These are phyloP conservation scores for Calliphora vicina DNA, from an alignment of 1,140 invertebrate species.

Conservation along the genomic window DNA sequence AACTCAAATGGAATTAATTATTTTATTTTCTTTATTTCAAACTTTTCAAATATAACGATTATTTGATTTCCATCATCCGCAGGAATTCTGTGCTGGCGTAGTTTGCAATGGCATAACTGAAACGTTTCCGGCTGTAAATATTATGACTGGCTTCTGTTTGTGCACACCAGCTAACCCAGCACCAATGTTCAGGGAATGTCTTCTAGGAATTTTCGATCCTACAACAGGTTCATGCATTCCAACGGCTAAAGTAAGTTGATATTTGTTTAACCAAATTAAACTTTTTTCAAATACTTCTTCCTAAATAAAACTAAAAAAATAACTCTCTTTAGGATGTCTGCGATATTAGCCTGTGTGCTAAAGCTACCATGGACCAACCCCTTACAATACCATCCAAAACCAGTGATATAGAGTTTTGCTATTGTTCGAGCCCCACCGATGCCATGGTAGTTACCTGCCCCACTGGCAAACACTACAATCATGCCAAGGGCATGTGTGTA, in stretches of 20 bases:
- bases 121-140: slow-evolving; percentile 43
- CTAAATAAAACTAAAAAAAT: no score
- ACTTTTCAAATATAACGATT: no score
- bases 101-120: no score
- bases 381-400: slow-evolving; percentile 21
- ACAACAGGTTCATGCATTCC: background rate
- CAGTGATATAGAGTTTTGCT: slow-evolving; percentile 26
- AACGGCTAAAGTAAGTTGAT: background rate
- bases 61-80: no score
- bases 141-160: slow-evolving; percentile 42
- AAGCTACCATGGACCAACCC: background rate
- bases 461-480: background rate
- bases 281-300: background rate
- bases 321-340: background rate
- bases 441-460: slow-evolving; percentile 28
- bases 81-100: no score
- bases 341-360: slow-evolving; percentile 27
- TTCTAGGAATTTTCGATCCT: background rate
- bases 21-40: no score
- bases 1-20: no score
- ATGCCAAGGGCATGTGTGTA: background rate
- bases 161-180: slow-evolving; percentile 39
- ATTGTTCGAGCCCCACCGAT: slow-evolving; percentile 13
- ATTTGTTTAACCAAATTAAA: no score
- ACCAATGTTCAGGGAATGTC: background rate